A percentile compares a stretch with the other conserved stretches of the same genome.
Conservation (phyloP, 2,113 vertebrate genomes). For the Trematomus loennbergii region DNA sequence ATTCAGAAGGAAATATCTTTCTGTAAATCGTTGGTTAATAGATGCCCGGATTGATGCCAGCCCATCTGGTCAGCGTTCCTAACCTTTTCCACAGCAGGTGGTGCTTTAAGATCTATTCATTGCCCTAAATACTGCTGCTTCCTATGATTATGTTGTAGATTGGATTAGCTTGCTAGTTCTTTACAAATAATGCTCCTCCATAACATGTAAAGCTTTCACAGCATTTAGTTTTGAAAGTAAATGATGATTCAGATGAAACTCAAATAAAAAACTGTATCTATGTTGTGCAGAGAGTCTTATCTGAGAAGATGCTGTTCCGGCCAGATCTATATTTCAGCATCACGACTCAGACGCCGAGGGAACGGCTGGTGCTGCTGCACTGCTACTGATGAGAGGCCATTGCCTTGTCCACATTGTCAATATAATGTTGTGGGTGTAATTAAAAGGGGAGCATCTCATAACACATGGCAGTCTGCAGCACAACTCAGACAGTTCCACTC, state of each 20-base stretch:
- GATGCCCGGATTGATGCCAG: neutral
- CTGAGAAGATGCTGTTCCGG: slow-evolving; percentile 7
- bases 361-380: neutral
- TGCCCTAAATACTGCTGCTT: slow-evolving; percentile 3
- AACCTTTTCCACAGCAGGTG: slow-evolving; percentile 26
- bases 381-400: slow-evolving; percentile 3
- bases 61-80: slow-evolving; percentile 42
- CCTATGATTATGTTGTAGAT: neutral
- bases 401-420: slow-evolving; percentile 15
- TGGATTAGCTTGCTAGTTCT: slow-evolving; percentile 2
- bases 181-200: neutral
- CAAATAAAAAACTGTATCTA: neutral
- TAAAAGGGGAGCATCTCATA: neutral
- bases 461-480: neutral
- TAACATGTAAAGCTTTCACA: neutral
- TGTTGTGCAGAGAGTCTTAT: neutral
- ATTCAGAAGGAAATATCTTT: neutral
- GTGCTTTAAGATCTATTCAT: neutral
- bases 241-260: neutral
- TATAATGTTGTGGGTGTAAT: neutral
- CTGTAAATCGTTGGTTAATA: slow-evolving; percentile 11
- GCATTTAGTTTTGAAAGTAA: no score
- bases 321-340: slow-evolving; percentile 24
- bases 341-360: slow-evolving; percentile 22
- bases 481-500: neutral